Percentiles rank a stretch among this genome's conserved stretches.
Evolutionary conservation across 2,888 invertebrate species (phyloP).

Genomic region (Hedya salicella): DNA sequence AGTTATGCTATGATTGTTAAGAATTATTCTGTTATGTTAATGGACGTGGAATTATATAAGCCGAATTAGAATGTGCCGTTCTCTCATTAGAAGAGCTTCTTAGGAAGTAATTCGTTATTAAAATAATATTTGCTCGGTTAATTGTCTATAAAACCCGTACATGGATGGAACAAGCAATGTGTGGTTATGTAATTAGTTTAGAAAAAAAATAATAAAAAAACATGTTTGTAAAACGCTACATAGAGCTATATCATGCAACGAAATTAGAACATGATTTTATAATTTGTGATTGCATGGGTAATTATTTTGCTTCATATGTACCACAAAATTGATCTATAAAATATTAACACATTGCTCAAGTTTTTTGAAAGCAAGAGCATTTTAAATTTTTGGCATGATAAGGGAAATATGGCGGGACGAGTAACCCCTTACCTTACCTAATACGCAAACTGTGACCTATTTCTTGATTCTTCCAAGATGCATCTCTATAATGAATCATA

Average conservation of each 20-base stretch:
- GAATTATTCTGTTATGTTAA: conserved; percentile 44
- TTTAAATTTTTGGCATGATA: too few species aligned
- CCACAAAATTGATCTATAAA: too few species aligned
- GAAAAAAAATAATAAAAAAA: background rate
- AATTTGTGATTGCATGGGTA: too few species aligned
- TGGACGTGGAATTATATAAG: conserved; percentile 18
- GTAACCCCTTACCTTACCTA: too few species aligned
- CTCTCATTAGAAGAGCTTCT: conserved; percentile 16
- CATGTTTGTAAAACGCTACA: background rate
- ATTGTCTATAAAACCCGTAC: conserved; percentile 25
- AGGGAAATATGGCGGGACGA: too few species aligned
- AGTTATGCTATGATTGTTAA: conserved; percentile 61
- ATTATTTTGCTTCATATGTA: too few species aligned
- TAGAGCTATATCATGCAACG: conserved; percentile 1
- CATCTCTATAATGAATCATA: too few species aligned
- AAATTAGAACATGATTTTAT: background rate
- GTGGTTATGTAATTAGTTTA: conserved; percentile 7
- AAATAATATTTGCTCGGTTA: conserved; percentile 31
- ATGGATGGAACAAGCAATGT: conserved; percentile 11
- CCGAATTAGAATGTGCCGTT: conserved; percentile 33
- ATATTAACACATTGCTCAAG: too few species aligned
- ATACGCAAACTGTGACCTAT: too few species aligned
- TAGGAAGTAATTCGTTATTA: conserved; percentile 4
- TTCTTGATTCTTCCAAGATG: too few species aligned
- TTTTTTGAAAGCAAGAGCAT: too few species aligned